Percentiles rank a stretch among this genome's conserved stretches.
Evolutionary conservation across 1,140 invertebrate genomes (phyloP).

Genomic region (Sinonovacula constricta): DNA sequence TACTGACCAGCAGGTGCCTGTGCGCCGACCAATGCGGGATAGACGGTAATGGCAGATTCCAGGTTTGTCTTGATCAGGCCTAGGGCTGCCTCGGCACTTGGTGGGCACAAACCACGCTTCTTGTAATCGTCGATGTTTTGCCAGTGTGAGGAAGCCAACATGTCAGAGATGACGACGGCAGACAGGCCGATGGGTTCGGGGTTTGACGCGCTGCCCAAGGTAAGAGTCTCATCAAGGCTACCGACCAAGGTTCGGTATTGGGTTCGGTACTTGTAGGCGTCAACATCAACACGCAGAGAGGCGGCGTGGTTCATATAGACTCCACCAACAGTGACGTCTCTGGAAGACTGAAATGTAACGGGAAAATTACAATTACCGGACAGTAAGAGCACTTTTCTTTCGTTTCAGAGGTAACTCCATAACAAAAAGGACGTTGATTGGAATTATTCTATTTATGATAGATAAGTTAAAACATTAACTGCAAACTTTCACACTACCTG

Average conservation of each 20-base stretch:
- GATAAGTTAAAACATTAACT: too few relatives aligned
- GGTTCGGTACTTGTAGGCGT: conserved; percentile 25
- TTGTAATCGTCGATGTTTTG: conserved; percentile 43
- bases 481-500: neutral
- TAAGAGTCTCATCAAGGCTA: conserved; percentile 24
- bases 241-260: conserved; percentile 35
- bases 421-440: too few relatives aligned
- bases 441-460: too few relatives aligned
- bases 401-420: too few relatives aligned
- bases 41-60: conserved; percentile 36
- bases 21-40: conserved; percentile 12
- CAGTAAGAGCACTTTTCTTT: too few relatives aligned
- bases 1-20: too few relatives aligned
- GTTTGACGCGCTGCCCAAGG: conserved; percentile 23
- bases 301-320: conserved; percentile 43
- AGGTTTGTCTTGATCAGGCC: conserved; percentile 15
- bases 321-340: conserved; percentile 41
- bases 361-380: too few relatives aligned
- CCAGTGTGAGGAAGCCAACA: conserved; percentile 38
- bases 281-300: conserved; percentile 43
- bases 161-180: conserved; percentile 31
- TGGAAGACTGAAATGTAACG: conserved; percentile 31
- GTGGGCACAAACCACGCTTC: conserved; percentile 42
- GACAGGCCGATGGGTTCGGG: conserved; percentile 43
- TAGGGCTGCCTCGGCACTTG: conserved; percentile 38